Conservation (phyloP, 1,140 invertebrate genomes). For the Cryptotermes secundus region DNA sequence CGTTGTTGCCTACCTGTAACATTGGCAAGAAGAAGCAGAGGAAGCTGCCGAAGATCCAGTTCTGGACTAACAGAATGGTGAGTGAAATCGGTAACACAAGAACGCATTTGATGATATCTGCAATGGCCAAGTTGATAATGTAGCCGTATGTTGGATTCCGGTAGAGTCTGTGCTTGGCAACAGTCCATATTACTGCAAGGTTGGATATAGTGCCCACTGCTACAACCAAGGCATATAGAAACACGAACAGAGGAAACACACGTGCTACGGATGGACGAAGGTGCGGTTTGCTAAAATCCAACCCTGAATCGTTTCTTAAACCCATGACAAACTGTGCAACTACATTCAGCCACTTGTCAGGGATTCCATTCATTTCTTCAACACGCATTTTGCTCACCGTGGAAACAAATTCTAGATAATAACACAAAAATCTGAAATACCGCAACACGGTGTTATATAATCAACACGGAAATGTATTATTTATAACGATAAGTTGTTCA, state of each 20-base stretch:
- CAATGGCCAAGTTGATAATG: slow-evolving; percentile 65
- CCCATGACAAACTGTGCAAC: slow-evolving; percentile 42
- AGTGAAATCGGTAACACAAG: slow-evolving; percentile 67
- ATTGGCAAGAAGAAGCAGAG: slow-evolving; percentile 75
- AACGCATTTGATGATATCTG: slow-evolving; percentile 66
- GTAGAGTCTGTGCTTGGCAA: slow-evolving; percentile 59
- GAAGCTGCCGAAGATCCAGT: slow-evolving; percentile 74
- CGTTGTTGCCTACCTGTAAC: slow-evolving; percentile 59
- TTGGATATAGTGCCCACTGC: slow-evolving; percentile 60
- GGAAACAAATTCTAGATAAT: too few species aligned
- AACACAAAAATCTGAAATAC: too few species aligned
- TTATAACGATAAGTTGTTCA: too few species aligned
- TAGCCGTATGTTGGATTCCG: slow-evolving; percentile 65
- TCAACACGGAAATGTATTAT: too few species aligned
- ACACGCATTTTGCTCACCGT: not conserved
- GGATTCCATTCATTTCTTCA: slow-evolving; percentile 27
- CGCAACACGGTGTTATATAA: too few species aligned
- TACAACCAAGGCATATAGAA: slow-evolving; percentile 61
- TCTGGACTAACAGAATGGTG: slow-evolving; percentile 66
- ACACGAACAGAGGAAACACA: slow-evolving; percentile 63
- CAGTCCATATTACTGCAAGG: slow-evolving; percentile 57
- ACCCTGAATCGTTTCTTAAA: slow-evolving; percentile 43
- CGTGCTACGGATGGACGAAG: slow-evolving; percentile 51
- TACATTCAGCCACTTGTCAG: slow-evolving; percentile 42
- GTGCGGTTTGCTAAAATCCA: slow-evolving; percentile 49